A percentile compares a stretch with the other conserved stretches of the same genome.
Evolutionary conservation across 2,797 vertebrate species (phyloP).

Genomic region (Enteromius paludinosus): DNA sequence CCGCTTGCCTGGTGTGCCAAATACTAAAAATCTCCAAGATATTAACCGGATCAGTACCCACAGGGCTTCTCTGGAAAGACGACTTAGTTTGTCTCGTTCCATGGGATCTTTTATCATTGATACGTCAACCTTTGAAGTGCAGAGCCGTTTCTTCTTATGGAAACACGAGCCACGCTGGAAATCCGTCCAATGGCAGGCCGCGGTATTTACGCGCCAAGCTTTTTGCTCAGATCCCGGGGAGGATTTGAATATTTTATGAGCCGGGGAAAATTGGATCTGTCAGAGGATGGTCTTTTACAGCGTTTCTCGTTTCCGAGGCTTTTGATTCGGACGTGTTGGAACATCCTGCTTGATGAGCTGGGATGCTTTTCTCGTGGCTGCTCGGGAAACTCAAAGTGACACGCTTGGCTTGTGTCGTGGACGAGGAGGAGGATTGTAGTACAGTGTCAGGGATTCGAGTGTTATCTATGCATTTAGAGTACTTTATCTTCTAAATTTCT

Average conservation of each 20-base stretch:
- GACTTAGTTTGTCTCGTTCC: conserved; percentile 77
- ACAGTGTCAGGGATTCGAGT: background rate
- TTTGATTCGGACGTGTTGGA: conserved; percentile 77
- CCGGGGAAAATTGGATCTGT: conserved; percentile 79
- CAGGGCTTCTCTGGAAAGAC: conserved; percentile 71
- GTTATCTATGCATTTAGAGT: background rate
- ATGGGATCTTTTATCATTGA: conserved; percentile 63
- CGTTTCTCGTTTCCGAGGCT: conserved; percentile 66
- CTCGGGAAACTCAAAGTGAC: conserved; percentile 67
- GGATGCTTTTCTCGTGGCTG: conserved; percentile 61
- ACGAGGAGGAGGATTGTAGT: conserved; percentile 19
- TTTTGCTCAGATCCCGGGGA: conserved; percentile 73
- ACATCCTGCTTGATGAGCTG: conserved; percentile 74
- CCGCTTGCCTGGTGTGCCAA: conserved; percentile 70
- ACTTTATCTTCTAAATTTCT: background rate
- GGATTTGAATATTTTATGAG: conserved; percentile 87
- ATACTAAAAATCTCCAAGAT: conserved; percentile 72
- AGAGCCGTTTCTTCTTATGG: conserved; percentile 41
- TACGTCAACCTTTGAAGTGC: conserved; percentile 56
- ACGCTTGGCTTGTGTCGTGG: conserved; percentile 38
- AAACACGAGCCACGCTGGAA: conserved; percentile 59
- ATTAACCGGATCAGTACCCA: conserved; percentile 76
- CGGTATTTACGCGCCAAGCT: conserved; percentile 75
- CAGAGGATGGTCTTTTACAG: conserved; percentile 73
- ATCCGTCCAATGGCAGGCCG: conserved; percentile 68